Evolutionary conservation across 2,888 invertebrate species (phyloP).

Genomic region (Pediacus dermestoides): DNA sequence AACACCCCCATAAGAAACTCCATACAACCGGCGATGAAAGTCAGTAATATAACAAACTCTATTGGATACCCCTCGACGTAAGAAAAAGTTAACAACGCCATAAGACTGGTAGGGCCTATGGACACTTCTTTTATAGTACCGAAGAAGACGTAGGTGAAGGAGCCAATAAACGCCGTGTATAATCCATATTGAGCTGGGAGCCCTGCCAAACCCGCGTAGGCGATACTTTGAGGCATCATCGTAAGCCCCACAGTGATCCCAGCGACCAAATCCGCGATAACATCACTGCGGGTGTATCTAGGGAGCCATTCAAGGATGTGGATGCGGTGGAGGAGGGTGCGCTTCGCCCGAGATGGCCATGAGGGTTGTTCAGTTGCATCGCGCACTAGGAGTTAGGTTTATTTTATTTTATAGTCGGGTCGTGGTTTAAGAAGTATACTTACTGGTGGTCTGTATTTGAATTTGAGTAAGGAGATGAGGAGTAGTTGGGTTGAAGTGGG

Average conservation of each 20-base stretch:
- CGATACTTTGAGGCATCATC: conserved; percentile 90
- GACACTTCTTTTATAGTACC: conserved; percentile 86
- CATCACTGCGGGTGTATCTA: conserved; percentile 63
- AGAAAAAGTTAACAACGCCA: conserved; percentile 80
- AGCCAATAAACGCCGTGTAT: conserved; percentile 87
- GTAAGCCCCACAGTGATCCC: conserved; percentile 87
- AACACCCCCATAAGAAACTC: conserved; percentile 78
- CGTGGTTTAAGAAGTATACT: too few relatives aligned
- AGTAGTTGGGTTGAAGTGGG: too few relatives aligned
- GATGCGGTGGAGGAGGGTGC: conserved; percentile 30
- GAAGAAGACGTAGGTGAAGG: conserved; percentile 80
- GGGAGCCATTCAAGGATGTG: conserved; percentile 60
- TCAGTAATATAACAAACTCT: conserved; percentile 71
- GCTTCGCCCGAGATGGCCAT: conserved; percentile 11
- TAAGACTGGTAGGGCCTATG: conserved; percentile 90
- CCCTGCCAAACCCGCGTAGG: conserved; percentile 83
- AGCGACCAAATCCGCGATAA: conserved; percentile 79
- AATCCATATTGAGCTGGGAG: conserved; percentile 87
- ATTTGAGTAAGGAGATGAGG: too few relatives aligned
- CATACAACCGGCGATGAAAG: conserved; percentile 73
- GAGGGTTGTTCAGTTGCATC: conserved; percentile 2
- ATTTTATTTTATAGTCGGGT: too few relatives aligned
- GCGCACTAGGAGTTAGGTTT: too few relatives aligned
- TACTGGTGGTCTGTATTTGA: neutral
- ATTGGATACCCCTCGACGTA: conserved; percentile 66